Conservation (phyloP, 2,113 vertebrate genomes). For the Zosterops lateralis region DNA sequence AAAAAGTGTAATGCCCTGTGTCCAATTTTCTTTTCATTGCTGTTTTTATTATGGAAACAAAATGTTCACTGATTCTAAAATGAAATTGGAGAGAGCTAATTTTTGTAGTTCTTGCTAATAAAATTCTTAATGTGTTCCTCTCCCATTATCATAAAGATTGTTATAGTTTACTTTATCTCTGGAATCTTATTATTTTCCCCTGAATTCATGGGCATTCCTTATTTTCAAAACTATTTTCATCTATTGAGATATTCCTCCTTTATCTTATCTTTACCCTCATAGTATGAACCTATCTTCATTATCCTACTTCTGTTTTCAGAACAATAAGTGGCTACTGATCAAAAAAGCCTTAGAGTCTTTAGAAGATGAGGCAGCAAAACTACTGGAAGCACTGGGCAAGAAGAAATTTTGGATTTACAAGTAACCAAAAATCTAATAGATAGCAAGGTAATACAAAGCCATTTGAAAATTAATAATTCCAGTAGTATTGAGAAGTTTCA, state of each 20-base stretch:
- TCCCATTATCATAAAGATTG: slow-evolving; percentile 59
- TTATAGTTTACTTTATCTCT: slow-evolving; percentile 58
- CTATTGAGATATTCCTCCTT: neutral
- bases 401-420: neutral
- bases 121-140: slow-evolving; percentile 62
- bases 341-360: neutral
- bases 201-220: slow-evolving; percentile 18
- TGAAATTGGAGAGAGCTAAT: slow-evolving; percentile 61
- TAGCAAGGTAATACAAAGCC: neutral
- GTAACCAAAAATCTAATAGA: neutral
- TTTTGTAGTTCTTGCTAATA: slow-evolving; percentile 66
- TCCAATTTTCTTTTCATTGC: slow-evolving; percentile 71
- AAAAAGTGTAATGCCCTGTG: slow-evolving; percentile 65
- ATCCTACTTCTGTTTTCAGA: neutral
- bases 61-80: slow-evolving; percentile 50
- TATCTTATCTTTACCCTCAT: neutral
- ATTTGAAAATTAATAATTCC: neutral
- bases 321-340: neutral
- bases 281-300: neutral
- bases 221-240: slow-evolving; percentile 31
- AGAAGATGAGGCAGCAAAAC: neutral
- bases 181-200: slow-evolving; percentile 50
- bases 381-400: neutral
- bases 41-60: slow-evolving; percentile 68
- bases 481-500: neutral